Percentiles rank a stretch among this genome's conserved stretches.
Conservation (phyloP, 2,113 vertebrate genomes). For the Bujurquina vittata region DNA sequence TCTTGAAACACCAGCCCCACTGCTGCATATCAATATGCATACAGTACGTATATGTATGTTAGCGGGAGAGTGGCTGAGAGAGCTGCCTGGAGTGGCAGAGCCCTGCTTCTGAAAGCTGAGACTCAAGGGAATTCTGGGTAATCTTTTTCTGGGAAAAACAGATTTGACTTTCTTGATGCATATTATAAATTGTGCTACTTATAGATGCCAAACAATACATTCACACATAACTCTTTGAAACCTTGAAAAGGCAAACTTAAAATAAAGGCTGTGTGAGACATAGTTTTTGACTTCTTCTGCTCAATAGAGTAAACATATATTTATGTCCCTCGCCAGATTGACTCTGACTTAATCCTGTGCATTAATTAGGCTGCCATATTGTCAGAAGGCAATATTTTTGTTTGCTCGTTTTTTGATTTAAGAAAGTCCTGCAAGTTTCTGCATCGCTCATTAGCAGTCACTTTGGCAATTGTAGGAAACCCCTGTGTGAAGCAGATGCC, state of each 20-base stretch:
- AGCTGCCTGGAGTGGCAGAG: no score
- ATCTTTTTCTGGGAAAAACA: background rate
- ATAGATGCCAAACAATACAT: background rate
- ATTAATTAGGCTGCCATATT: no score
- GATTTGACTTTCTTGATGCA: background rate
- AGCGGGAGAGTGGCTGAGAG: background rate
- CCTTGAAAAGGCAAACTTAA: background rate
- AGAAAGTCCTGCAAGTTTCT: background rate
- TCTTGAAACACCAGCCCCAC: background rate
- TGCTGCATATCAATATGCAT: background rate
- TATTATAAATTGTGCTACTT: background rate
- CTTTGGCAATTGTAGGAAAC: background rate
- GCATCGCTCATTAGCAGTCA: background rate
- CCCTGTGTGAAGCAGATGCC: constrained; percentile 26
- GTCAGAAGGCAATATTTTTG: background rate
- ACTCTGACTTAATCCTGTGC: no score
- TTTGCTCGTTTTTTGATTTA: background rate
- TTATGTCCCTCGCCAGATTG: background rate
- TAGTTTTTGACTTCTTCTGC: background rate
- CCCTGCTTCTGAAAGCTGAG: background rate
- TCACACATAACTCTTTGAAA: background rate
- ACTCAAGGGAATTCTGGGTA: background rate
- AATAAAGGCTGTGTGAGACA: background rate
- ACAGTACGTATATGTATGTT: background rate
- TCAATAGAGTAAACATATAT: background rate